Evolutionary conservation across 1,140 invertebrate genomes (phyloP).

Genomic region (Hylaeus anthracinus): DNA sequence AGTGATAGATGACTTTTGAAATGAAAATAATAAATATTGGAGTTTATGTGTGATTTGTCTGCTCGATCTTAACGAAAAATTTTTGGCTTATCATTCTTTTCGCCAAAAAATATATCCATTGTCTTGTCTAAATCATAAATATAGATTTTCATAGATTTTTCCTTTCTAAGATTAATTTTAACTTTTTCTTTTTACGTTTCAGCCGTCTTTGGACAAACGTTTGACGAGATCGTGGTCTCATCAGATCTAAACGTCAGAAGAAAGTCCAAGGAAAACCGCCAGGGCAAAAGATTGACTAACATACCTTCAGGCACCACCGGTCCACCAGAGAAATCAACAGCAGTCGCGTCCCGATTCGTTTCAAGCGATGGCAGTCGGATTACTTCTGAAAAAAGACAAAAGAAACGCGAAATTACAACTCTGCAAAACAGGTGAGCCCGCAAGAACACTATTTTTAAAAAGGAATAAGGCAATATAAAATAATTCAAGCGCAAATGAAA

Average conservation of each 20-base stretch:
- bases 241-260: constrained; percentile 77
- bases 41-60: too few species aligned
- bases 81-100: too few species aligned
- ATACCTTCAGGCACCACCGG: constrained; percentile 76
- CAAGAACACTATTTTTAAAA: neutral
- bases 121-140: too few species aligned
- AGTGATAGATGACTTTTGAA: too few species aligned
- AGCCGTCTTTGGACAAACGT: constrained; percentile 75
- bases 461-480: neutral
- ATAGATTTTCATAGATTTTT: too few species aligned
- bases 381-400: constrained; percentile 68
- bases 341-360: constrained; percentile 73
- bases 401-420: constrained; percentile 66
- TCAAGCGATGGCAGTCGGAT: constrained; percentile 75
- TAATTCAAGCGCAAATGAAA: too few species aligned
- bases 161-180: neutral
- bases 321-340: constrained; percentile 73
- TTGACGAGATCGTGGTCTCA: constrained; percentile 78
- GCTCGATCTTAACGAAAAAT: too few species aligned
- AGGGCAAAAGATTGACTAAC: constrained; percentile 77
- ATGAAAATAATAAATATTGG: too few species aligned
- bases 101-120: too few species aligned
- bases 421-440: constrained; percentile 61
- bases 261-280: constrained; percentile 79
- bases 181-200: neutral